Base-by-base conservation (phyloP, 30 jellyfish, hydroid and myxozoan genomes). In the Sanderia malayensis region DNA sequence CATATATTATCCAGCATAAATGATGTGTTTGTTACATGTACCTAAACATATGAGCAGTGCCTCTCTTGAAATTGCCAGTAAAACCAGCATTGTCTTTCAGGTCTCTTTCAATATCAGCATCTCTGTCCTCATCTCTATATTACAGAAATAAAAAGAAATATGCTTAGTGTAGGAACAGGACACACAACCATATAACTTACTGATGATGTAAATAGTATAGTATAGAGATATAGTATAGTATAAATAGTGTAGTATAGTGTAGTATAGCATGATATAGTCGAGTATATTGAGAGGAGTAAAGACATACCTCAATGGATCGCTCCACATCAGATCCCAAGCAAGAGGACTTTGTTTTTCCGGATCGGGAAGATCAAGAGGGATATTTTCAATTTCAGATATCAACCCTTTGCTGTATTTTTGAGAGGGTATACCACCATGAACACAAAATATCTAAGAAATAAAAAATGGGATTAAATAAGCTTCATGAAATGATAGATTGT, bases 11-110 rank as follows among this genome's bases (percentile, higher is more conserved):
- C n/a, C n/a, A n/a, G n/a, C n/a, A n/a, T n/a, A n/a, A n/a, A n/a
- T n/a, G n/a, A n/a, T n/a, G n/a, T n/a, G n/a, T n/a, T n/a, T n/a
- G n/a, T n/a, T n/a, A n/a, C n/a, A n/a, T n/a, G n/a, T 68, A 69
- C 93, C 93, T 80, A 29, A 80, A 80, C 81, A 80, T 69, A n/a
- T 80, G 93, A 31, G 84, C 93, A 0, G 93, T 80, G 47, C 93
- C 93, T 27, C 93, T 65, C 37, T 69, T 68, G 47, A 80, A 80
- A 31, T 80, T 80, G 13, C 81, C 74, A 33, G 93, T 70, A 57
- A 80, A 80, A 37, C 93, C 93, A 52, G 25, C 41, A 30, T 69
- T 58, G 72, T 80, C 76, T 45, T 67, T 67, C 67, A 80, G 66
- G 59, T 67, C 81, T 26, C 61, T 45, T 23, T 70, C 80, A 17